Conservation (phyloP, 2,797 vertebrate genomes). For the Hybognathus amarus region DNA sequence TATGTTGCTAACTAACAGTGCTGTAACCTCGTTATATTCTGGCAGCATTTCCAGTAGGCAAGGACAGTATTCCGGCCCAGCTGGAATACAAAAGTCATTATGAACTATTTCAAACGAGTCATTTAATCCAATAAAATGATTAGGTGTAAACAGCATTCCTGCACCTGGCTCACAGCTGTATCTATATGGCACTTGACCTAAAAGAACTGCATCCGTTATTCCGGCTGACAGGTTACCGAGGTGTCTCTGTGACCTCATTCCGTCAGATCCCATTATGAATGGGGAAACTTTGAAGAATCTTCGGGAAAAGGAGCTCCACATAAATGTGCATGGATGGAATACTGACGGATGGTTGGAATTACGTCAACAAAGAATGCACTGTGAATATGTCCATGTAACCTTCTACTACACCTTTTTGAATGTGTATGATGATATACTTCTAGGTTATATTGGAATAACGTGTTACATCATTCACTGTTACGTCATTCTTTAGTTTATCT, state of each 20-base stretch:
- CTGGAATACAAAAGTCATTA: neutral
- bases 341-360: no score
- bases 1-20: neutral
- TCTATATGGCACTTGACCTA: constrained; percentile 43
- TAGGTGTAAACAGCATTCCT: constrained; percentile 4
- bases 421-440: neutral
- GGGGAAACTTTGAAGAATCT: constrained; percentile 29
- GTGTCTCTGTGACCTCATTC: constrained; percentile 49
- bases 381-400: neutral
- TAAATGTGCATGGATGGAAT: neutral
- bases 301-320: neutral
- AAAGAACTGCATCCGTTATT: constrained; percentile 41
- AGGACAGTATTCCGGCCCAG: neutral
- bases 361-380: neutral
- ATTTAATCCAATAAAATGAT: neutral
- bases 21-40: neutral
- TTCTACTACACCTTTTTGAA: neutral
- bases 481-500: neutral
- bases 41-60: neutral
- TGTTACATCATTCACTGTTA: neutral
- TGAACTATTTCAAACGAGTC: neutral
- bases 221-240: constrained; percentile 26
- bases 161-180: constrained; percentile 15
- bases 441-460: neutral
- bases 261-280: constrained; percentile 42